A percentile compares a stretch with the other conserved stretches of the same genome.
These are phyloP conservation scores for Sebastes hopkinsi DNA, from an alignment of 2,797 vertebrate genomes.

Conservation along the genomic window DNA sequence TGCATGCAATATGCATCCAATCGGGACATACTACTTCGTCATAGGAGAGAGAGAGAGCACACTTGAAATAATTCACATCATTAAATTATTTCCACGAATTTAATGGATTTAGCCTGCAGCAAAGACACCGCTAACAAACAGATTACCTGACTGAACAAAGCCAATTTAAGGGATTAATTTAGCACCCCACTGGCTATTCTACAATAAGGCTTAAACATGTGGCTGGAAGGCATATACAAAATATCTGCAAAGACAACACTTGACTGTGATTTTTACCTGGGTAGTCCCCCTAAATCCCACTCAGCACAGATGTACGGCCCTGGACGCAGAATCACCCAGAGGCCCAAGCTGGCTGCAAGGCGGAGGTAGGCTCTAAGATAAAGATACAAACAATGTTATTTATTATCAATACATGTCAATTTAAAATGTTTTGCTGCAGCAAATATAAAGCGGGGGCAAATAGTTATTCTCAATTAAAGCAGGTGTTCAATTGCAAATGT, in stretches of 20 bases:
- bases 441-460: neutral
- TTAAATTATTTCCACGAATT: conserved; percentile 1
- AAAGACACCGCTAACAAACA: conserved; percentile 17
- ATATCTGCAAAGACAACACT: neutral
- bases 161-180: conserved; percentile 13
- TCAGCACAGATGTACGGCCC: conserved; percentile 88
- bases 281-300: conserved; percentile 86
- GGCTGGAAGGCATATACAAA: neutral
- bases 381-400: neutral
- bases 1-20: too few species aligned
- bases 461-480: neutral
- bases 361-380: conserved; percentile 85
- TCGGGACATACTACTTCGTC: too few species aligned
- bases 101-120: conserved; percentile 34
- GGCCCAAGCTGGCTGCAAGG: conserved; percentile 84
- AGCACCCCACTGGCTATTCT: neutral
- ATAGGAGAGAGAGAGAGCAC: neutral
- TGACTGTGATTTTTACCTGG: conserved; percentile 82
- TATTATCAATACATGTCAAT: neutral
- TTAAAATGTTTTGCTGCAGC: neutral
- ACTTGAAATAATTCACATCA: conserved; percentile 13
- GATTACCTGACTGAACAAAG: conserved; percentile 24
- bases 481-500: neutral
- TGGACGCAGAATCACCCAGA: conserved; percentile 94
- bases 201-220: neutral